Evolutionary conservation across 2,113 vertebrate genomes (phyloP).

Genomic region (Zapornia atra): DNA sequence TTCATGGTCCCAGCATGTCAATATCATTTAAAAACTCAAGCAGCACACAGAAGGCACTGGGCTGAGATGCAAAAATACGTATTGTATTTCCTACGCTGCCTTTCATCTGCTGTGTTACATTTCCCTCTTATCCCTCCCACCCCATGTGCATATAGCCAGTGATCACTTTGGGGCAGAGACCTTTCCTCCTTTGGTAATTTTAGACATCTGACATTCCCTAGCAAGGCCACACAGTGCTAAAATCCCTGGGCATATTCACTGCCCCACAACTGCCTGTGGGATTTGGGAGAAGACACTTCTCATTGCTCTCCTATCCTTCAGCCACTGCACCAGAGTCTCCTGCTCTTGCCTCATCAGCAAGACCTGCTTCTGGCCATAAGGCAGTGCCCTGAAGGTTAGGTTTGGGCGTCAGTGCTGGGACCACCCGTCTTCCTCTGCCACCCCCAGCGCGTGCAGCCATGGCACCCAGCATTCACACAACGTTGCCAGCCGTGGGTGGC

Average conservation of each 20-base stretch:
- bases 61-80: background rate
- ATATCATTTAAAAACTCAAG: background rate
- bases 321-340: background rate
- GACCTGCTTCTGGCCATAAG: background rate
- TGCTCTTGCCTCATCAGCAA: background rate
- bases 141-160: background rate
- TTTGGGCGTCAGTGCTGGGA: background rate
- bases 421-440: fast-evolving
- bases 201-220: background rate
- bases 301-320: background rate
- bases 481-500: fast-evolving
- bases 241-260: background rate
- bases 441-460: background rate
- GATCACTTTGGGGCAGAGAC: background rate
- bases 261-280: background rate
- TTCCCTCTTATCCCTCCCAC: background rate
- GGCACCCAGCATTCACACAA: background rate
- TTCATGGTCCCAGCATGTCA: background rate
- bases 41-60: background rate
- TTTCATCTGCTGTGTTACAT: background rate
- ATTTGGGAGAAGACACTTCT: background rate
- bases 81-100: background rate
- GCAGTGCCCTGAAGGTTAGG: background rate
- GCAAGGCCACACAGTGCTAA: background rate
- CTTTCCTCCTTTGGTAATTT: background rate